phyloP scores from a whole-genome alignment of 2,888 invertebrate genomes.

The Thalpophila matura region DNA sequence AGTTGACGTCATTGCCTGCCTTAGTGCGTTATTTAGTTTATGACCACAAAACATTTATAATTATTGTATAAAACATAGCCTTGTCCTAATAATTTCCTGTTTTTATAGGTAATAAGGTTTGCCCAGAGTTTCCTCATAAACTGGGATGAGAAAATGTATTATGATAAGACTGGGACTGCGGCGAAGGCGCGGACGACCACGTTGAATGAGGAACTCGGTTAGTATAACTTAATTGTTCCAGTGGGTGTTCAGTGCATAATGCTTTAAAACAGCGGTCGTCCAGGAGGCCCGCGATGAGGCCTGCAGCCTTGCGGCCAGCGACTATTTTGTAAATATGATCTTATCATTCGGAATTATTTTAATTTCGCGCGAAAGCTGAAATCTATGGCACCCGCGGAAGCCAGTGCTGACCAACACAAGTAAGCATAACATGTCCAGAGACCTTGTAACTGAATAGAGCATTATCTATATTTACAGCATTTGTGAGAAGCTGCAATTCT shows the following conservation, averaged over 20 bases:
- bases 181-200: constrained; percentile 99
- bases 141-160: constrained; percentile 99
- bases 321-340: too few species aligned
- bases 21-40: neutral
- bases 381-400: too few species aligned
- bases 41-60: neutral
- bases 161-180: constrained; percentile 96
- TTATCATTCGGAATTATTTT: too few species aligned
- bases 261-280: too few species aligned
- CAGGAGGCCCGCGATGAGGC: too few species aligned
- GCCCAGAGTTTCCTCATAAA: constrained; percentile 99
- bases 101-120: constrained; percentile 97
- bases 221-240: constrained; percentile 41
- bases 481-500: neutral
- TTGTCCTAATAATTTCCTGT: constrained; percentile 35
- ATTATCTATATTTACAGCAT: too few species aligned
- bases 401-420: too few species aligned
- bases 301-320: too few species aligned
- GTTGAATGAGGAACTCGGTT: constrained; percentile 98
- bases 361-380: too few species aligned
- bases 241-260: neutral
- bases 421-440: too few species aligned
- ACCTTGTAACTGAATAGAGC: too few species aligned
- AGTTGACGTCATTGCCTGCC: constrained; percentile 11
- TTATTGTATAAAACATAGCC: neutral